phyloP scores from a whole-genome alignment of 2,888 invertebrate species.

The Ormyrus pomaceus region DNA sequence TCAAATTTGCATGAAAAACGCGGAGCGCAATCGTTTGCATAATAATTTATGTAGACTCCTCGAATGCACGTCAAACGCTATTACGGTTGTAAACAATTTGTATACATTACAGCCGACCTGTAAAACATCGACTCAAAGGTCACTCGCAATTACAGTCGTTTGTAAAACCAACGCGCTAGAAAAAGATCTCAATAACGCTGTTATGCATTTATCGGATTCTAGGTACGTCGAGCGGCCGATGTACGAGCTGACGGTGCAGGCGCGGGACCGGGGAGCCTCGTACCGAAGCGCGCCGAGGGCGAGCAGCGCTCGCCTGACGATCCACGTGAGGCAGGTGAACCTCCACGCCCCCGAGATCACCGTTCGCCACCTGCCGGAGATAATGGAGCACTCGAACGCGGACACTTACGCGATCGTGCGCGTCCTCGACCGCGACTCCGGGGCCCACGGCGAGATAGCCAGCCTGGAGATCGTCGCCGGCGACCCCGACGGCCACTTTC shows the following conservation, averaged over 20 bases:
- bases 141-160: too few species aligned
- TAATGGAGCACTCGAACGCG: slow-evolving; percentile 87
- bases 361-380: slow-evolving; percentile 87
- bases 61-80: too few species aligned
- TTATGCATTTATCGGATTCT: slow-evolving; percentile 17
- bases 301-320: slow-evolving; percentile 86
- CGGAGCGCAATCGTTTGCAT: not conserved
- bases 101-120: too few species aligned
- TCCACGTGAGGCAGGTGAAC: slow-evolving; percentile 88
- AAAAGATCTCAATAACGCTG: not conserved
- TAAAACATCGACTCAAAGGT: too few species aligned
- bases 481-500: slow-evolving; percentile 92
- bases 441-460: slow-evolving; percentile 89
- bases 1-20: not conserved
- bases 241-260: slow-evolving; percentile 88
- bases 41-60: not conserved
- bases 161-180: too few species aligned
- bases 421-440: slow-evolving; percentile 89
- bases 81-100: too few species aligned
- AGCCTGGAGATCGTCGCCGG: slow-evolving; percentile 91
- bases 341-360: slow-evolving; percentile 90
- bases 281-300: slow-evolving; percentile 79
- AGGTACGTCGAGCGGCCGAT: slow-evolving; percentile 82
- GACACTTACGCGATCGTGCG: slow-evolving; percentile 93
- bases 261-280: slow-evolving; percentile 88